A percentile compares a stretch with the other conserved stretches of the same genome.
These are phyloP conservation scores for Myrmophylax atrothorax DNA, from an alignment of 2,113 vertebrate species.

Conservation along the genomic window DNA sequence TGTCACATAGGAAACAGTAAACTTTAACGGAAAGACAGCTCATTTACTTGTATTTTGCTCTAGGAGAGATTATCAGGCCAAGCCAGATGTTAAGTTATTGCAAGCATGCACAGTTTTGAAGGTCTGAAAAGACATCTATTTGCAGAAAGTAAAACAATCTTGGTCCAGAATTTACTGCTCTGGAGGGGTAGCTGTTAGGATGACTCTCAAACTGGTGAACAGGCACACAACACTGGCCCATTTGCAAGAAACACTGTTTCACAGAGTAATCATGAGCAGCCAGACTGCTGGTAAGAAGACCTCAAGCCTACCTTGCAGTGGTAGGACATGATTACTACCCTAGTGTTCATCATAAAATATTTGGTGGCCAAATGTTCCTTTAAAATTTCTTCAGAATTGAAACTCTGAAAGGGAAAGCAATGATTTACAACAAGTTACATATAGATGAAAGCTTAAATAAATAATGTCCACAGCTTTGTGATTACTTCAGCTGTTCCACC, in stretches of 20 bases:
- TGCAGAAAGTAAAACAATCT: neutral
- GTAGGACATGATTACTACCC: neutral
- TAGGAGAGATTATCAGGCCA: neutral
- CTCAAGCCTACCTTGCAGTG: accelerated
- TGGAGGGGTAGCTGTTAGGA: neutral
- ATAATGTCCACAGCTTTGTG: neutral
- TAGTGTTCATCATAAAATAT: neutral
- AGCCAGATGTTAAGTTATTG: neutral
- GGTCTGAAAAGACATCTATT: neutral
- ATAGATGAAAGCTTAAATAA: neutral
- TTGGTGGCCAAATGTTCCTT: neutral
- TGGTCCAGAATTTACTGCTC: neutral
- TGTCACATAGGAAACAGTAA: conserved; percentile 5
- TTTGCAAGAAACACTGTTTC: neutral
- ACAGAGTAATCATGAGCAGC: accelerated
- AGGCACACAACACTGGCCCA: neutral
- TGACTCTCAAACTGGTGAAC: neutral
- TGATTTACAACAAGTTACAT: neutral
- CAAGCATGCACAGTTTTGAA: neutral
- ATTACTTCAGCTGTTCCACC: neutral
- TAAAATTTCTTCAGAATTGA: neutral
- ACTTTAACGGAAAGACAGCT: neutral
- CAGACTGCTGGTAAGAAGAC: neutral
- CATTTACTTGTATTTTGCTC: neutral
- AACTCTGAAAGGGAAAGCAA: neutral